Evolutionary conservation across 1,140 invertebrate genomes (phyloP).

Genomic region (Melipona quadrifasciata): DNA sequence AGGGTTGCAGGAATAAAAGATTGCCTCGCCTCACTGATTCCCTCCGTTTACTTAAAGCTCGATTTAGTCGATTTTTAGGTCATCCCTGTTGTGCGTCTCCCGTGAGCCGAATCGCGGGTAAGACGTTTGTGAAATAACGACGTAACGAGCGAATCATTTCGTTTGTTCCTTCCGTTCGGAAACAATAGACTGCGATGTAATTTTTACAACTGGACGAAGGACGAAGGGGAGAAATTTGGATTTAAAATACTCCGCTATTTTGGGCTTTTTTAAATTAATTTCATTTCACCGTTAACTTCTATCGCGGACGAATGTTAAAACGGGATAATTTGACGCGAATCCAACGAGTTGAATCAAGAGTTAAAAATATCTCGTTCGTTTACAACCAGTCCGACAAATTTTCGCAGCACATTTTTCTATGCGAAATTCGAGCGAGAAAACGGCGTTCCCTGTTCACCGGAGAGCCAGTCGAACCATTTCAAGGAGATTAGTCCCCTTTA

Average conservation of each 20-base stretch:
- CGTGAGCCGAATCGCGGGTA: background rate
- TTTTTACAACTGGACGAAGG: background rate
- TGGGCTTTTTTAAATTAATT: too few species aligned
- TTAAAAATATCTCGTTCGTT: background rate
- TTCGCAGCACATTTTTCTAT: background rate
- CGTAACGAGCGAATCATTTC: background rate
- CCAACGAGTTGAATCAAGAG: too few species aligned
- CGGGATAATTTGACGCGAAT: background rate
- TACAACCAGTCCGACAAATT: background rate
- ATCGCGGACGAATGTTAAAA: too few species aligned
- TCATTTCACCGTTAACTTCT: too few species aligned
- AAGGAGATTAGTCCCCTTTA: constrained; percentile 15
- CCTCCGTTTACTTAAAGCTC: constrained; percentile 32
- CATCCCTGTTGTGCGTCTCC: background rate
- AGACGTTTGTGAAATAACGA: background rate
- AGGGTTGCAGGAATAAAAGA: constrained; percentile 40
- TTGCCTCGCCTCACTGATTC: constrained; percentile 31
- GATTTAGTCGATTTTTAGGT: constrained; percentile 19
- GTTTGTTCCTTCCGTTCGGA: background rate
- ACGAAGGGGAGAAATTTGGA: background rate
- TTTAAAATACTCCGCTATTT: too few species aligned
- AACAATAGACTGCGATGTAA: background rate
- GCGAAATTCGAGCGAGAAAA: background rate
- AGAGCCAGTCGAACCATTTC: constrained; percentile 12
- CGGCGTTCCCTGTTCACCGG: background rate